phyloP scores from a whole-genome alignment of 2,888 invertebrate species.

The Callyntrura sp. region DNA sequence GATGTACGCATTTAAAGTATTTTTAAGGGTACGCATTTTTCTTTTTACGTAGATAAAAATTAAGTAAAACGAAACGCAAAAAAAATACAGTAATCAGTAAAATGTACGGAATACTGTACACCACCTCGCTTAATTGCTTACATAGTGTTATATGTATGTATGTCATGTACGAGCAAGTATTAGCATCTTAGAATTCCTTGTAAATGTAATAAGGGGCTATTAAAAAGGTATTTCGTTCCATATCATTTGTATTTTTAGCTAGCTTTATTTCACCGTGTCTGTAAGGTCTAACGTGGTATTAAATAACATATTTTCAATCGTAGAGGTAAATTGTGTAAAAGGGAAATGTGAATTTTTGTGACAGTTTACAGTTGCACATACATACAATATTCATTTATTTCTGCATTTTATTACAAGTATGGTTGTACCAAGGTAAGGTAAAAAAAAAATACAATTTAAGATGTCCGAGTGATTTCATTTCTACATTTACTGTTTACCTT shows the following conservation, averaged over 20 bases:
- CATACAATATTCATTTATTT: no score
- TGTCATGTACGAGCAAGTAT: background rate
- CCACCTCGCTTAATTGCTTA: constrained; percentile 45
- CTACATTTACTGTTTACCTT: background rate
- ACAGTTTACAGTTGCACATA: no score
- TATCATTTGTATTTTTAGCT: constrained; percentile 29
- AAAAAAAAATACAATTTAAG: no score
- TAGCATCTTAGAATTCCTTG: constrained; percentile 2
- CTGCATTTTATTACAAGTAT: no score
- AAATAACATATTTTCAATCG: no score
- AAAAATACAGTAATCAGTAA: constrained; percentile 25
- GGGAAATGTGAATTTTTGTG: no score
- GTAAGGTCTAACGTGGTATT: no score
- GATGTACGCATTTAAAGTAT: constrained; percentile 51
- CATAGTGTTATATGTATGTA: constrained; percentile 43
- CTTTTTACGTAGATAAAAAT: constrained; percentile 48
- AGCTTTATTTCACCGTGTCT: constrained; percentile 30
- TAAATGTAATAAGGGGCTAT: constrained; percentile 18
- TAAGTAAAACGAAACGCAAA: constrained; percentile 49
- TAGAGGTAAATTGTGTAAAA: no score
- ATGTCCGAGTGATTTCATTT: background rate
- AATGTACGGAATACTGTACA: constrained; percentile 7
- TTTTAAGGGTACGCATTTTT: constrained; percentile 73
- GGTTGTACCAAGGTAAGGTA: no score
- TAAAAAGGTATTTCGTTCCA: constrained; percentile 10